Conservation (phyloP, 2,113 vertebrate genomes). For the Sinocyclocheilus rhinocerous region DNA sequence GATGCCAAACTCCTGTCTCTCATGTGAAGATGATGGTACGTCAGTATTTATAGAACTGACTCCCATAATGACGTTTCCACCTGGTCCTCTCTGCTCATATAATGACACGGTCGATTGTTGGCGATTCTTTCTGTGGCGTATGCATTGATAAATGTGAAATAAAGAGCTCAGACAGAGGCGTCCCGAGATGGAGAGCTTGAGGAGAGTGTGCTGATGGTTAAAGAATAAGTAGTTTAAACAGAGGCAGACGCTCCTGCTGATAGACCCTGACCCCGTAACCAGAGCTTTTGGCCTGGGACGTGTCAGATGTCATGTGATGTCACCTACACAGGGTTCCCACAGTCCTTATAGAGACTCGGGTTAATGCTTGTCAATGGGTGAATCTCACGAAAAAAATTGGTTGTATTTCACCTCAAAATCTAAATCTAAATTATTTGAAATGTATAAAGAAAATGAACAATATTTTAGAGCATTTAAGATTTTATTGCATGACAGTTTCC, state of each 20-base stretch:
- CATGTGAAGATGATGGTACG: neutral
- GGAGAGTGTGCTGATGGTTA: neutral
- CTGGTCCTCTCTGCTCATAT: constrained; percentile 14
- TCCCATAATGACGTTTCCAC: constrained; percentile 46
- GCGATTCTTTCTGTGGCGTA: neutral
- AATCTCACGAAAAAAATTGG: neutral
- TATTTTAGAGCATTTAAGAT: neutral
- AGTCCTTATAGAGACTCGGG: neutral
- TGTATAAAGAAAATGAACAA: too few relatives aligned
- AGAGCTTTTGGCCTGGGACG: neutral
- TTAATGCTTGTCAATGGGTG: neutral
- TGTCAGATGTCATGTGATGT: constrained; percentile 12
- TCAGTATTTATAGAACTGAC: constrained; percentile 41
- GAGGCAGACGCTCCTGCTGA: neutral
- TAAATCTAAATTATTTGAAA: neutral
- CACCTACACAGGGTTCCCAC: neutral
- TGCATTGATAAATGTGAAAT: neutral
- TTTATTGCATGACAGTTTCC: neutral
- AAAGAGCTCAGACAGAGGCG: neutral
- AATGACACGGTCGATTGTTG: neutral
- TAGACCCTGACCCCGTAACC: constrained; percentile 8
- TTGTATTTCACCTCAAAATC: neutral
- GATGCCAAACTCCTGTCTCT: neutral
- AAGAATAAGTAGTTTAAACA: constrained; percentile 7
- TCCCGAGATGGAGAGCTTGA: neutral